Evolutionary conservation across 2,888 invertebrate species (phyloP), one percentile per base, ranked within the genome.

Genomic region (Mesorhabditis spiculigera): DNA sequence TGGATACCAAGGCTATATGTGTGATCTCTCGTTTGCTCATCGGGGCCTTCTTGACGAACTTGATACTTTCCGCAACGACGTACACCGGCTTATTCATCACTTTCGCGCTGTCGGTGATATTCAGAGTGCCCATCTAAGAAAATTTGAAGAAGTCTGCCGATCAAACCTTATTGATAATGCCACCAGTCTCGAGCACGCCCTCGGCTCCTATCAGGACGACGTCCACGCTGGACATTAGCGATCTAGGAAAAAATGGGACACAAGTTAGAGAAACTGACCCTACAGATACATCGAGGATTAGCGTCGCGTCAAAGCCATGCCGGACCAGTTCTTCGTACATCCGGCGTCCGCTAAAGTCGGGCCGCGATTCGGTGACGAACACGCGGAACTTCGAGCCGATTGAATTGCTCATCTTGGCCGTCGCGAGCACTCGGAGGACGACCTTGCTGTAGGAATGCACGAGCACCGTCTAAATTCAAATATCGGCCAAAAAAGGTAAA

Each of bases 151-250:
- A 41, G 8, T 13, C 44, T 65, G 86, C 10, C 28, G 28, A 28
- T 28, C 28, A 28, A 28, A 93, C 93, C 90, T 94, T 95, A 87
- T 97, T 98, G 63, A 98, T 93, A 78, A 98, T 94, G 42, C 98
- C 98, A 0, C 98, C 98, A 88, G 93, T 97, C 88, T 96, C 96
- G 0, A 95, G 93, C 62, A 98, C 95, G 2, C 95, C 95, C 87
- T 98, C 97, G 0, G 98, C 97, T 10, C 98, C 28, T 28, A 28
- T 28, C 28, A 28, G 28, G 28, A 28, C 28, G 28, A 95, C 90
- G 87, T 95, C 93, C 0, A 97, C 92, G 81, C 92, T 91, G 88
- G 96, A 96, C 94, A 98, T 94, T 0, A 95, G 90, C 86, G 94
- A 94, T 0, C 85, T 84, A 28, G 28, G 28, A 28, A 28, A 28